A percentile compares a stretch with the other conserved stretches of the same genome.
Conservation (phyloP, 1,140 invertebrate genomes). For the Harlomillsia oculata region DNA sequence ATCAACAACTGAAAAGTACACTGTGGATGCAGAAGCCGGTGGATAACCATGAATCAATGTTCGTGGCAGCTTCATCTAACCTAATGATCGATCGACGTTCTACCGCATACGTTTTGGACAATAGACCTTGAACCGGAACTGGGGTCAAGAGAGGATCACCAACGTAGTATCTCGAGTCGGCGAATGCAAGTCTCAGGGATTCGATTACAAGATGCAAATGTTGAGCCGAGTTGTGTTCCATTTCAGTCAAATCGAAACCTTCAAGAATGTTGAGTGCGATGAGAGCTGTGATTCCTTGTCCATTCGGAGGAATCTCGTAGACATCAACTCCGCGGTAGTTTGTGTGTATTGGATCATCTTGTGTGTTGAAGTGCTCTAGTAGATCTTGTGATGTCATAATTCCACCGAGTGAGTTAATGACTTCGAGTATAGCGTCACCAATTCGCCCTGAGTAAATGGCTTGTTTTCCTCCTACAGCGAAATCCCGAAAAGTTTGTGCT, state of each 20-base stretch:
- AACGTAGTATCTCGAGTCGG: constrained; percentile 39
- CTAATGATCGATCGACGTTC: constrained; percentile 38
- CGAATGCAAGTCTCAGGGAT: constrained; percentile 40
- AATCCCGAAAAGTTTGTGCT: constrained; percentile 40
- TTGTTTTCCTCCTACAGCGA: constrained; percentile 38
- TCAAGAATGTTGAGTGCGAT: constrained; percentile 42
- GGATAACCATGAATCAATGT: constrained; percentile 32
- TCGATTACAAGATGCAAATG: constrained; percentile 42
- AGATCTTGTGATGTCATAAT: constrained; percentile 41
- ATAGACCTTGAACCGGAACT: constrained; percentile 38
- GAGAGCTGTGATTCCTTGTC: constrained; percentile 41
- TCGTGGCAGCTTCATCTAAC: constrained; percentile 25
- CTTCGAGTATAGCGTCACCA: constrained; percentile 39
- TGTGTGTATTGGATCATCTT: constrained; percentile 34
- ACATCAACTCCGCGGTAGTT: constrained; percentile 37
- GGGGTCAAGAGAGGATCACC: constrained; percentile 38
- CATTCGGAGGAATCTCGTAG: constrained; percentile 40
- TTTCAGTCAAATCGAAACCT: constrained; percentile 37
- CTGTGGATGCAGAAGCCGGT: constrained; percentile 38
- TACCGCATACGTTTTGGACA: constrained; percentile 40
- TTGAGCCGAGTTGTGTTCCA: constrained; percentile 37
- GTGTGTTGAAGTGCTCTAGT: constrained; percentile 37
- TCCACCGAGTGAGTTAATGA: constrained; percentile 39
- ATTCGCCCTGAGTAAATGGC: constrained; percentile 42
- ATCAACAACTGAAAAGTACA: constrained; percentile 43